Base-by-base conservation (phyloP, 2,797 vertebrate genomes). In the Sebastes variabilis region DNA sequence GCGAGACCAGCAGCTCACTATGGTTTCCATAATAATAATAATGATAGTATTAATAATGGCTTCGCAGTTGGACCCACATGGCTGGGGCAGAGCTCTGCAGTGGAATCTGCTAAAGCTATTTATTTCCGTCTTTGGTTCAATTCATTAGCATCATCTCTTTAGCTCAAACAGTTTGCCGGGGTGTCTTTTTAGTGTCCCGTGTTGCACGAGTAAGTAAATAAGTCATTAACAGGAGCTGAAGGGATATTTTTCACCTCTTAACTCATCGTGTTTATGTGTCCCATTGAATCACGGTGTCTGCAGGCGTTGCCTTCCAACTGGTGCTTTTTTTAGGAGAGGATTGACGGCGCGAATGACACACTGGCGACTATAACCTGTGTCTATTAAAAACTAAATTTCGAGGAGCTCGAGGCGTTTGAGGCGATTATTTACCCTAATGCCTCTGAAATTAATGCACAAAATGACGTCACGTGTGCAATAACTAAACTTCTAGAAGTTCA, bases 21-120 rank as follows among this genome's bases (percentile, higher is more conserved):
- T 66, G 87, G 71, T 81, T 88, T 80, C 76, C 82, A 79, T 87
- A 85, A 80, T 70, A 79, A 85, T 88, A 81, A 84, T 86, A 87
- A 78, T 86, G 64, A 83, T 66, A 16, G 67, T 72, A 80, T 88
- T 89, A 89, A 89, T 92, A 89, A 92, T 78, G 77, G 67, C 72
- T 68, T 42, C 3, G 22, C 81, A 85, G 84, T 77, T 61, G 72
- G 68, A 72, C 66, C 68, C 82, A 73, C 75, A 61, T 70, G 70
- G 87, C 69, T n/a, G 5, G 66, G 72, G 65, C 59, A 77, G 61
- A 80, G 66, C 69, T 49, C 46, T 62, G 70, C 32, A 20, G 72
- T n/a, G 66, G 58, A 84, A 83, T 84, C 29, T 32, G 34, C 49
- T 69, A 8, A 80, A 81, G 65, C 34, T 61, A 68, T 80, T 85